phyloP scores from a whole-genome alignment of 1,140 invertebrate genomes.

The Pogonus chalceus region DNA sequence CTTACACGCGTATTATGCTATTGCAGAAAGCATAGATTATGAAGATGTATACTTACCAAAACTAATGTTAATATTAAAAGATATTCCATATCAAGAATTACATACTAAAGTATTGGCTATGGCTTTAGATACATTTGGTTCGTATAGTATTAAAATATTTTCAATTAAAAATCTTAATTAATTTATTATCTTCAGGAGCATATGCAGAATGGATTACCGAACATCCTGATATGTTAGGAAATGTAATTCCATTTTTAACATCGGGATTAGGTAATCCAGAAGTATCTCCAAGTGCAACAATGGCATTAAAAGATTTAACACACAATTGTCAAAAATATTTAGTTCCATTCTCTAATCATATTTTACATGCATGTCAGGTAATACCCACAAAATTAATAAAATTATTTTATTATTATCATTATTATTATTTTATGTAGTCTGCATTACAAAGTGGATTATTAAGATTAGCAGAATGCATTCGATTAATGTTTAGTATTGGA shows the following conservation, averaged over 20 bases:
- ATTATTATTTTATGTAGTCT: constrained; percentile 33
- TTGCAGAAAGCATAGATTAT: constrained; percentile 62
- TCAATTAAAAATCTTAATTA: background rate
- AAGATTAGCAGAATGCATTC: constrained; percentile 51
- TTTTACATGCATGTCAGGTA: constrained; percentile 53
- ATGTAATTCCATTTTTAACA: constrained; percentile 58
- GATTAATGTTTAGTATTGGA: constrained; percentile 69
- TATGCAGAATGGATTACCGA: constrained; percentile 74
- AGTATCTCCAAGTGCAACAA: constrained; percentile 66
- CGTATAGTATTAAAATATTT: constrained; percentile 14
- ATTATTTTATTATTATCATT: background rate
- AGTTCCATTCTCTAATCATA: constrained; percentile 57
- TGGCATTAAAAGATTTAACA: constrained; percentile 78
- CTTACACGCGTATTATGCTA: constrained; percentile 69
- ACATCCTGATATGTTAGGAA: constrained; percentile 57
- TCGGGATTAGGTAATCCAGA: constrained; percentile 54
- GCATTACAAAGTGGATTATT: constrained; percentile 42
- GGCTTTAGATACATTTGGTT: constrained; percentile 62
- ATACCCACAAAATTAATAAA: background rate
- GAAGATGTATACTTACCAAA: constrained; percentile 53
- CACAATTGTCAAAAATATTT: constrained; percentile 65
- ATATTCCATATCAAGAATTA: constrained; percentile 53
- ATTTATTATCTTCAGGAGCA: constrained; percentile 40
- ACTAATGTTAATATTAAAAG: constrained; percentile 55
- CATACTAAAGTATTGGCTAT: constrained; percentile 51